Conservation (phyloP, 2,113 vertebrate genomes). For the Bungarus multicinctus region DNA sequence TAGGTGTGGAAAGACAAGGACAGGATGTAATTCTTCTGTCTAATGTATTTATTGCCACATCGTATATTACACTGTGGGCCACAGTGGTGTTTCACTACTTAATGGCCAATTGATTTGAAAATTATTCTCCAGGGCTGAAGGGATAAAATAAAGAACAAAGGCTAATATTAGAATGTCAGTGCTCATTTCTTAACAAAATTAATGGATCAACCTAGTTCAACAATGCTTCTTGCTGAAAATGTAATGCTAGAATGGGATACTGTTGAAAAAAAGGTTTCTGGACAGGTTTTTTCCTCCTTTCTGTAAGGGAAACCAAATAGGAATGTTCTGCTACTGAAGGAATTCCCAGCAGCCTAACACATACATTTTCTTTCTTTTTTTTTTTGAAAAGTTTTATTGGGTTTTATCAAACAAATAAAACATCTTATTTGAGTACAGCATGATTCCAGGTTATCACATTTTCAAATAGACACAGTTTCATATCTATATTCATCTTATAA, state of each 20-base stretch:
- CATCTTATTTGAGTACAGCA: too few species aligned
- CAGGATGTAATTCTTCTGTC: constrained; percentile 29
- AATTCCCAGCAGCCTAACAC: not conserved
- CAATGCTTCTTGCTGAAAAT: not conserved
- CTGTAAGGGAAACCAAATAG: not conserved
- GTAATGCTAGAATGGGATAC: not conserved
- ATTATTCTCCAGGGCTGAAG: not conserved
- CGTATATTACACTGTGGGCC: constrained; percentile 37
- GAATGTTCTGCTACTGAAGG: not conserved
- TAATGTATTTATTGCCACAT: constrained; percentile 59
- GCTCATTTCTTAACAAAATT: not conserved
- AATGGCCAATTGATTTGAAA: not conserved
- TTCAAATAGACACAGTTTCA: too few species aligned
- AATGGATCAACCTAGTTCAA: not conserved
- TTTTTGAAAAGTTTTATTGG: too few species aligned
- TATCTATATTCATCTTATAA: too few species aligned
- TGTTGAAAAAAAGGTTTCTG: not conserved
- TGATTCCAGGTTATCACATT: too few species aligned
- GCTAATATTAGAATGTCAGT: not conserved
- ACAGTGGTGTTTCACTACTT: not conserved
- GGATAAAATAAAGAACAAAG: not conserved
- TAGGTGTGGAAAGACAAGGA: constrained; percentile 36
- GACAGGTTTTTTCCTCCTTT: not conserved
- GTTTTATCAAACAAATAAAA: too few species aligned
- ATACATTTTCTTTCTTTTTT: not conserved